Base-by-base conservation (phyloP, 2,888 invertebrate genomes). In the Drosophila atripex region DNA sequence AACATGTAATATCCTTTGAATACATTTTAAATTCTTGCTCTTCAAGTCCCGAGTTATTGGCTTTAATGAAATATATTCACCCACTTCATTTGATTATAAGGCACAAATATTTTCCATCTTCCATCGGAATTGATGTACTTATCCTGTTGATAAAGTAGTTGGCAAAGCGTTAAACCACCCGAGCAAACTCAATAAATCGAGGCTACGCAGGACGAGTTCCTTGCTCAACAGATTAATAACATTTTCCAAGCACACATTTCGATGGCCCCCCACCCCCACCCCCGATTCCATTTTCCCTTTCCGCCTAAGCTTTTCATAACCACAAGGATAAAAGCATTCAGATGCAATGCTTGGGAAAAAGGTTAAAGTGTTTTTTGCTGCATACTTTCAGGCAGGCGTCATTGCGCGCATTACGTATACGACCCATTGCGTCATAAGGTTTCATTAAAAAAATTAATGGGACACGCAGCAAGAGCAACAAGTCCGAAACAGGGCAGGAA, bases 401-500 rank as follows among this genome's bases (percentile, higher is more conserved):
- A 28, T 58, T 30, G 43, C 6, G 52, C 43, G 1, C 49, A 56
- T 66, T 58, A 59, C 60, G 71, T 64, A 58, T 78, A 75, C 54
- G 65, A 45, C 30, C 16, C 51, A 53, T 54, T 72, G 63, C 70
- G 60, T 58, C 73, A 64, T 61, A 82, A 76, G 74, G 63, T 77
- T 77, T 79, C 49, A 74, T 79, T 79, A 83, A 71, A 68, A 76
- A 14, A 76, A 79, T 86, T 86, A 83, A 79, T 79, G 51, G 71
- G 45, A 60, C 66, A 43, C 61, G 18, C 64, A 53, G 50, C 35
- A 14, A 30, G 14, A 56, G 78, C 79, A 79, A 79, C 79, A 79
- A 83, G 86, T 79, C 1, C n/a, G 7, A 0, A 7, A 2, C 9
- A 14, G n/a, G 38, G 7, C 5, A 2, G 35, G 30, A 12, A 18